phyloP scores from a whole-genome alignment of 2,888 invertebrate species.

The Patella ulyssiponensis region DNA sequence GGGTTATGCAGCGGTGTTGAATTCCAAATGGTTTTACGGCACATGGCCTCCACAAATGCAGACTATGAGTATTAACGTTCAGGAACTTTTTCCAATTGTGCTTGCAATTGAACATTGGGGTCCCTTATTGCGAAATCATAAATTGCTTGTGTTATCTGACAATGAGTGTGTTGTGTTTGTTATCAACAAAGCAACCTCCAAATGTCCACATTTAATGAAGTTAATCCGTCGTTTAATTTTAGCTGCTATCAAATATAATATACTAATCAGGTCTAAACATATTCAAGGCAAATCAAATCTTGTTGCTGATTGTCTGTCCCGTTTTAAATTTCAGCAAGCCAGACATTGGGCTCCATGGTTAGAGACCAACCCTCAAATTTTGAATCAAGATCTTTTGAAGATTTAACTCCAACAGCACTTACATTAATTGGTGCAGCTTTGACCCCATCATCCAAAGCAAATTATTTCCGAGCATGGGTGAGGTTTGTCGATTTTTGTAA shows the following conservation, averaged over 20 bases:
- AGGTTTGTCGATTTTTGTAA: neutral
- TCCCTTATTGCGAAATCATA: too few relatives aligned
- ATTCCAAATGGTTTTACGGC: constrained; percentile 9
- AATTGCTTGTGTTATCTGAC: too few relatives aligned
- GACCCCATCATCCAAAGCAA: neutral
- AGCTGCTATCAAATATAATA: neutral
- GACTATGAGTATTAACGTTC: neutral
- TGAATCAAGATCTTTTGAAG: neutral
- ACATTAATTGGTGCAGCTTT: neutral
- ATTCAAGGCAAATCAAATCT: neutral
- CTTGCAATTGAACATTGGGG: too few relatives aligned
- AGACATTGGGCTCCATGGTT: neutral
- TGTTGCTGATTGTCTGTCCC: neutral
- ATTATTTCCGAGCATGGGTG: neutral
- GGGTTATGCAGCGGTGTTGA: constrained; percentile 10
- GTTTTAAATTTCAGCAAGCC: neutral
- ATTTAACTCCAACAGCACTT: neutral
- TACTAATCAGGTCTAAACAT: neutral
- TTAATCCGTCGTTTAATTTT: neutral
- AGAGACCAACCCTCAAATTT: neutral
- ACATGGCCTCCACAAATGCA: neutral
- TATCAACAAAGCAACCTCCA: constrained; percentile 15
- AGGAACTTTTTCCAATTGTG: constrained; percentile 13
- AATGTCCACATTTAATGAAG: neutral
- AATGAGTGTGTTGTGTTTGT: too few relatives aligned